Evolutionary conservation across 2,888 invertebrate species (phyloP).

Genomic region (Polyommatus icarus): DNA sequence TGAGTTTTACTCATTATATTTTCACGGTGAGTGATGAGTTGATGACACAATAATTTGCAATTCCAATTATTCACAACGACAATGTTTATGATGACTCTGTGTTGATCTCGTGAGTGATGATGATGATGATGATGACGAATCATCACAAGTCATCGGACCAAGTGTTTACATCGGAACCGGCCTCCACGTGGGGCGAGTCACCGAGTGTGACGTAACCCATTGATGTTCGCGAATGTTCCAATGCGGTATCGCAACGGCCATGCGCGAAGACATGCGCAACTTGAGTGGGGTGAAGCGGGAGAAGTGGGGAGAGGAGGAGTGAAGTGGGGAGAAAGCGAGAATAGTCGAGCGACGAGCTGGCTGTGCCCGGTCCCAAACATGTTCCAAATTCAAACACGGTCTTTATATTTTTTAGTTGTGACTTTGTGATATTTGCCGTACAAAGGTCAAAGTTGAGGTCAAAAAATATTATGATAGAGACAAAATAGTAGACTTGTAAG

Average conservation of each 20-base stretch:
- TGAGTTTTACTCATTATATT: too few species aligned
- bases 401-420: too few species aligned
- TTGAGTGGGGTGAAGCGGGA: not conserved
- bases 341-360: not conserved
- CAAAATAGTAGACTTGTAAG: too few species aligned
- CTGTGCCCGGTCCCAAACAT: not conserved
- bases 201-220: constrained; percentile 1
- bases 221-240: constrained; percentile 7
- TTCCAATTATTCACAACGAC: too few species aligned
- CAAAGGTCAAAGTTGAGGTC: not conserved
- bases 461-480: not conserved
- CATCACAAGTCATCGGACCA: not conserved
- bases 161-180: constrained; percentile 7
- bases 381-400: not conserved
- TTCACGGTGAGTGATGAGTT: too few species aligned
- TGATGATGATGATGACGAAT: not conserved
- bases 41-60: too few species aligned
- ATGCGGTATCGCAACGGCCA: constrained; percentile 1
- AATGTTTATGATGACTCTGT: not conserved
- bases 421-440: not conserved
- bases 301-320: not conserved
- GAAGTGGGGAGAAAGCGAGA: not conserved
- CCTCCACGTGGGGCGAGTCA: not conserved
- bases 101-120: not conserved
- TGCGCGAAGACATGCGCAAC: constrained; percentile 12